Conservation (phyloP, 2,113 vertebrate species). For the Syrmaticus mikado region DNA sequence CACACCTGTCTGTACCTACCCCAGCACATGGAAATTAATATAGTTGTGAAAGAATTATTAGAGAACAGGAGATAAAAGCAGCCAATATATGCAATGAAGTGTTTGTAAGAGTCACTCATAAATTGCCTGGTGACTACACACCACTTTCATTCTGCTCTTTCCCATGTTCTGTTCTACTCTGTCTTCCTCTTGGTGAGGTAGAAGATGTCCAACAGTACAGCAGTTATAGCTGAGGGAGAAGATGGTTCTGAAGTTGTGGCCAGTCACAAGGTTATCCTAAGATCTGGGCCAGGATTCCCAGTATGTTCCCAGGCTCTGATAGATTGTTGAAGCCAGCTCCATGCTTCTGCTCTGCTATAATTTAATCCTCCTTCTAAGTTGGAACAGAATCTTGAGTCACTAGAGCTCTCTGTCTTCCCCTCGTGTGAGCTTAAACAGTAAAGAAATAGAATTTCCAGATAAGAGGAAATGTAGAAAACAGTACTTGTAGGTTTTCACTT, state of each 20-base stretch:
- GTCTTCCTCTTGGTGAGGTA: background rate
- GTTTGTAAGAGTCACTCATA: background rate
- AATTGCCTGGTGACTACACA: background rate
- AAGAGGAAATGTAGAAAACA: background rate
- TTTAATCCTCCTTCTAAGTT: background rate
- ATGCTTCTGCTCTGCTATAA: background rate
- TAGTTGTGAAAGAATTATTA: background rate
- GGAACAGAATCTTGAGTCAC: background rate
- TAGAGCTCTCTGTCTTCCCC: background rate
- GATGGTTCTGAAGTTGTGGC: background rate
- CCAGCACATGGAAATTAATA: background rate
- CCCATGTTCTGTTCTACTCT: background rate
- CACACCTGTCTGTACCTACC: background rate
- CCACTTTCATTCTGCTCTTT: background rate
- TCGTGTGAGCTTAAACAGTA: background rate
- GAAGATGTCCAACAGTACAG: background rate
- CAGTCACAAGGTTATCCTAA: background rate
- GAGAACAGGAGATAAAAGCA: background rate
- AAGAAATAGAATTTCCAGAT: background rate
- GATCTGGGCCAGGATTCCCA: background rate
- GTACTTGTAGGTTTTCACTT: background rate
- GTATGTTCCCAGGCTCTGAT: background rate
- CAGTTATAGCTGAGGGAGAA: background rate
- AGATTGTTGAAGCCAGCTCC: background rate
- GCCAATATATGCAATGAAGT: background rate